These are phyloP conservation scores for Lordiphosa stackelbergi DNA, from an alignment of 1,140 invertebrate species.

Conservation along the genomic window DNA sequence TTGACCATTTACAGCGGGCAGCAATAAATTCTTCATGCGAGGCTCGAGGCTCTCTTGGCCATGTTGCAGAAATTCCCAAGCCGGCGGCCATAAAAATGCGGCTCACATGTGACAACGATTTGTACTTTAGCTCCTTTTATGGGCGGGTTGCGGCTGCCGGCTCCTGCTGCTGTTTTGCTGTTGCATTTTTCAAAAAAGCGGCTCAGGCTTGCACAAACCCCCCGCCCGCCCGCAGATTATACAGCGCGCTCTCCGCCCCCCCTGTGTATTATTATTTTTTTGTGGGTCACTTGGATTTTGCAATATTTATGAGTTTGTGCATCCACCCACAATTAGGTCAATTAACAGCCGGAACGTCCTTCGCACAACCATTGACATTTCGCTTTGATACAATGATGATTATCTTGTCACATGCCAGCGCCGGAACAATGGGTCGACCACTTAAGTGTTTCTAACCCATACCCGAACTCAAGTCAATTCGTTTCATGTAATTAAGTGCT, in stretches of 20 bases:
- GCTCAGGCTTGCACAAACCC: not conserved
- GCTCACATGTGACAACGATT: slow-evolving; percentile 77
- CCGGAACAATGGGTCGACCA: slow-evolving; percentile 32
- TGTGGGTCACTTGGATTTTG: slow-evolving; percentile 31
- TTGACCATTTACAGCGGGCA: slow-evolving; percentile 58
- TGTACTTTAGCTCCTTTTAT: slow-evolving; percentile 77
- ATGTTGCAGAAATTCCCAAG: slow-evolving; percentile 69
- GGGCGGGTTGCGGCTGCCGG: slow-evolving; percentile 29
- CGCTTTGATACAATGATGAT: slow-evolving; percentile 46
- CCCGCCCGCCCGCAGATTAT: slow-evolving; percentile 51
- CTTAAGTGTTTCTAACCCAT: slow-evolving; percentile 17
- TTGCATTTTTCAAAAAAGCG: slow-evolving; percentile 46
- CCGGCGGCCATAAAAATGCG: slow-evolving; percentile 76
- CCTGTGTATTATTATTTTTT: slow-evolving; percentile 11
- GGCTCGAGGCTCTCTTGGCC: slow-evolving; percentile 28
- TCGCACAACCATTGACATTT: slow-evolving; percentile 21
- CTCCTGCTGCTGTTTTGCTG: slow-evolving; percentile 17
- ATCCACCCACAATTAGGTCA: slow-evolving; percentile 56
- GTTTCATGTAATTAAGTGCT: slow-evolving; percentile 74
- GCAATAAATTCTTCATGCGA: slow-evolving; percentile 67
- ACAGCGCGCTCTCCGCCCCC: slow-evolving; percentile 41
- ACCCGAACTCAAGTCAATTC: slow-evolving; percentile 54
- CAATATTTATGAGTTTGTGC: slow-evolving; percentile 22
- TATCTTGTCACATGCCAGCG: slow-evolving; percentile 60
- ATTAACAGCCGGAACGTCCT: slow-evolving; percentile 48